Percentiles rank a stretch among this genome's conserved stretches.
These are phyloP conservation scores for Cassiopea andromeda DNA, from an alignment of 30 jellyfish, hydroid and myxozoan genomes.

Conservation along the genomic window DNA sequence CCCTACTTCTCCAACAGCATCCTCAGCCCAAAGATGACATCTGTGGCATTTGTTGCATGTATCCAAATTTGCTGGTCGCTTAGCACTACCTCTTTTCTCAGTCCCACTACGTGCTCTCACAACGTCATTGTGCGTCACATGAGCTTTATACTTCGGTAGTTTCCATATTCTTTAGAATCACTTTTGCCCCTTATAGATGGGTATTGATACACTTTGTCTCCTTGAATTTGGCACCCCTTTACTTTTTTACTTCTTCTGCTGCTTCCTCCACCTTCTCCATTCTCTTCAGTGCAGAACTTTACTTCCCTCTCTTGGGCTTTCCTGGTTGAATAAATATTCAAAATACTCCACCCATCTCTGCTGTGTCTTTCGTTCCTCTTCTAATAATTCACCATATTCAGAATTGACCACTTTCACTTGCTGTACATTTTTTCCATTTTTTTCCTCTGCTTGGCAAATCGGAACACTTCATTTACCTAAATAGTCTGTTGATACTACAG, in stretches of 20 bases:
- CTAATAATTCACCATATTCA: not conserved
- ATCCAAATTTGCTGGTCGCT: not conserved
- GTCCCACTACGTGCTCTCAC: not conserved
- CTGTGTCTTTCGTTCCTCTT: not conserved
- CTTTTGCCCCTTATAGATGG: not conserved
- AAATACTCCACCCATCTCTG: conserved; percentile 10
- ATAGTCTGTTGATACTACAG: too few species aligned
- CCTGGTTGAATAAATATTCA: conserved; percentile 2
- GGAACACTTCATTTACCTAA: not conserved
- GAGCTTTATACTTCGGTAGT: conserved; percentile 6
- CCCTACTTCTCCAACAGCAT: conserved; percentile 15
- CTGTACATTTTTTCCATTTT: not conserved
- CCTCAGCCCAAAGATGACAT: not conserved
- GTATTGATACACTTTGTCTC: conserved; percentile 14
- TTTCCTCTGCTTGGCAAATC: not conserved
- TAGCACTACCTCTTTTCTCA: not conserved
- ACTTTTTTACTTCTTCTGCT: conserved; percentile 3
- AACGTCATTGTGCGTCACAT: not conserved
- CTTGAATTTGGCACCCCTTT: conserved; percentile 23
- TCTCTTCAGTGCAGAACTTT: not conserved
- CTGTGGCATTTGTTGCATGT: not conserved
- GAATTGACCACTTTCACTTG: not conserved
- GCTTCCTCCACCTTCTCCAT: not conserved
- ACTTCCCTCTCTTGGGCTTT: conserved; percentile 1
- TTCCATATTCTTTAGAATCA: not conserved